A percentile compares a stretch with the other conserved stretches of the same genome.
Conservation (phyloP, 2,888 invertebrate species). For the Ichneumoninae sp. region DNA sequence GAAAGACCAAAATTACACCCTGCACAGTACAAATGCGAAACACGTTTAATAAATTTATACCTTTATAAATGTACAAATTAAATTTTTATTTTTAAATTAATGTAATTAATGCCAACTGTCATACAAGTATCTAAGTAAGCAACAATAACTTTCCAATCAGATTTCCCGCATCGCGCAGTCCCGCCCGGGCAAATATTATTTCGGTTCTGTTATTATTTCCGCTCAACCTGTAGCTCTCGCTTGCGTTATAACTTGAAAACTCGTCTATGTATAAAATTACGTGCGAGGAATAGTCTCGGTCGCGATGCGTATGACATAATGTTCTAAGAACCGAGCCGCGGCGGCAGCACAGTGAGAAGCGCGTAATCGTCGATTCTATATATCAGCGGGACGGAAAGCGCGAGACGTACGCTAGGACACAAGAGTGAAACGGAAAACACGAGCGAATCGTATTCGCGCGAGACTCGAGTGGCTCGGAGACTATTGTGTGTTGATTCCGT, state of each 20-base stretch:
- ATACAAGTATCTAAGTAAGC: too few species aligned
- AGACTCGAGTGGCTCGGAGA: neutral
- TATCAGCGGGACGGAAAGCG: neutral
- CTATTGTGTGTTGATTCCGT: constrained; percentile 12
- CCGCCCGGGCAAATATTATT: neutral
- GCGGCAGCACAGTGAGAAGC: neutral
- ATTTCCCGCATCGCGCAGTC: neutral
- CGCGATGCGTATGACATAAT: constrained; percentile 49
- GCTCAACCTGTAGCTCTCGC: neutral
- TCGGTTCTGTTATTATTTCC: neutral
- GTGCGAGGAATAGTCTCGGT: constrained; percentile 21
- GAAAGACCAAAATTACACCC: too few species aligned
- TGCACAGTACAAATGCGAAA: too few species aligned
- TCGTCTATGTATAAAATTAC: constrained; percentile 16
- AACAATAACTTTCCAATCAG: too few species aligned
- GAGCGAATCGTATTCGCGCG: constrained; percentile 23
- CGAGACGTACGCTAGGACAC: neutral
- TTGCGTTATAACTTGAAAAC: neutral
- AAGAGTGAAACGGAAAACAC: constrained; percentile 18
- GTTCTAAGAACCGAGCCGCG: constrained; percentile 24
- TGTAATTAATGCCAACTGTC: too few species aligned
- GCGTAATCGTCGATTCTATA: constrained; percentile 47
- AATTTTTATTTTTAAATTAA: too few species aligned
- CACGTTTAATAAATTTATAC: too few species aligned
- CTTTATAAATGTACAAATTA: too few species aligned